A percentile compares a stretch with the other conserved stretches of the same genome.
Conservation (phyloP, 1,140 invertebrate genomes). For the Microplitis demolitor region DNA sequence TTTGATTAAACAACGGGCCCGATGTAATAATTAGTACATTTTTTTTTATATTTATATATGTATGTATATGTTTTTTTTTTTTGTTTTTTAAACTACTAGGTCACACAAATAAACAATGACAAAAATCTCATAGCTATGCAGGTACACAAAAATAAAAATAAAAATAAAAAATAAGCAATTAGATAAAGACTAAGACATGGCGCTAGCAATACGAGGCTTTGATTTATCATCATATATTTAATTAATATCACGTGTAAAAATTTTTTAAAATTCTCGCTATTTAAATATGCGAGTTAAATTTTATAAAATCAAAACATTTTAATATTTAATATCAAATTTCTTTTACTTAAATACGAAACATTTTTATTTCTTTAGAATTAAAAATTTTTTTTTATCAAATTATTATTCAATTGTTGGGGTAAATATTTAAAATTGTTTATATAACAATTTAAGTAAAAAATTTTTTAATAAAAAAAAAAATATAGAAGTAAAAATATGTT, state of each 20-base stretch:
- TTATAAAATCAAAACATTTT: too few species aligned
- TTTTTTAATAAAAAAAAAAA: too few species aligned
- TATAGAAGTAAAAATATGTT: too few species aligned
- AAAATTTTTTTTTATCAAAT: too few species aligned
- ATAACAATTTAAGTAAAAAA: too few species aligned
- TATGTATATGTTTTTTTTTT: background rate
- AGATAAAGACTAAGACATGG: slow-evolving; percentile 7
- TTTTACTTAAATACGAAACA: too few species aligned
- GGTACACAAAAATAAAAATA: slow-evolving; percentile 13
- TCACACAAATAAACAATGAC: slow-evolving; percentile 14
- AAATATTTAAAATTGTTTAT: too few species aligned
- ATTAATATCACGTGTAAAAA: slow-evolving; percentile 5
- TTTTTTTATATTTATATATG: background rate
- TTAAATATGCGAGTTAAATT: too few species aligned
- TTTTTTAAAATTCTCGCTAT: too few species aligned
- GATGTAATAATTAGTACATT: background rate
- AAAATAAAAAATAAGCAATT: slow-evolving; percentile 10
- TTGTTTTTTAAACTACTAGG: background rate
- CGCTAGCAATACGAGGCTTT: background rate
- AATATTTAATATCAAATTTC: too few species aligned
- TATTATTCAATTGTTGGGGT: too few species aligned
- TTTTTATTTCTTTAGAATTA: too few species aligned
- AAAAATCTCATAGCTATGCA: slow-evolving; percentile 10
- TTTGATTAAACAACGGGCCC: slow-evolving; percentile 1
- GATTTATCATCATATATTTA: slow-evolving; percentile 12